Evolutionary conservation across 1,140 invertebrate species (phyloP).

Genomic region (Apis dorsata): DNA sequence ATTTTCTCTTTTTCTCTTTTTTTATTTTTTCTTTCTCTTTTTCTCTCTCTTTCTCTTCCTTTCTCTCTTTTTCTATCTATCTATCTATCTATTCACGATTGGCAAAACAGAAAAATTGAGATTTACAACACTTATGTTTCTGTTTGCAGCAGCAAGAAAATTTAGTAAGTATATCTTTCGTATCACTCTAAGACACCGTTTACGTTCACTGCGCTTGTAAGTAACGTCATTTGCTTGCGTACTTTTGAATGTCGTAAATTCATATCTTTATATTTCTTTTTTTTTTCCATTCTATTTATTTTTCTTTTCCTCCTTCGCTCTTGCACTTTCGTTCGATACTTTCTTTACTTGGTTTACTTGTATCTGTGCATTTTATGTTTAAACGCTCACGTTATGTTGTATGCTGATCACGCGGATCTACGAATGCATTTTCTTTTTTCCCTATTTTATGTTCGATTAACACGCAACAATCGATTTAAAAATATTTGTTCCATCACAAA

Average conservation of each 20-base stretch:
- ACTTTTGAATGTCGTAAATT: too few relatives aligned
- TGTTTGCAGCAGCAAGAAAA: slow-evolving; percentile 87
- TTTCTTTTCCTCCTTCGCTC: background rate
- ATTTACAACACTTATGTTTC: slow-evolving; percentile 71
- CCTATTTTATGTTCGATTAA: slow-evolving; percentile 12
- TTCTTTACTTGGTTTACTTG: background rate
- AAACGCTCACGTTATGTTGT: slow-evolving; percentile 3
- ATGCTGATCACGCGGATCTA: background rate
- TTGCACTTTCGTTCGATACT: background rate
- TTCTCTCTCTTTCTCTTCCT: background rate
- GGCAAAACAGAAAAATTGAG: slow-evolving; percentile 28
- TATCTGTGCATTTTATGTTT: slow-evolving; percentile 24
- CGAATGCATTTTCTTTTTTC: background rate
- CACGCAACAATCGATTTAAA: background rate
- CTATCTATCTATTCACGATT: slow-evolving; percentile 16
- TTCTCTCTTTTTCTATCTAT: slow-evolving; percentile 1
- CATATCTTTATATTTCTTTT: background rate
- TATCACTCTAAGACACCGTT: slow-evolving; percentile 53
- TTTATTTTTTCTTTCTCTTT: background rate
- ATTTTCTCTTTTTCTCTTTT: background rate
- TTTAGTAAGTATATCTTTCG: slow-evolving; percentile 84
- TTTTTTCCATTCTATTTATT: background rate
- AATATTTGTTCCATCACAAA: background rate
- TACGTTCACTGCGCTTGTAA: slow-evolving; percentile 46
- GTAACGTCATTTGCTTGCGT: slow-evolving; percentile 52